phyloP scores from a whole-genome alignment of 2,113 vertebrate species.

The Dasyornis broadbenti region DNA sequence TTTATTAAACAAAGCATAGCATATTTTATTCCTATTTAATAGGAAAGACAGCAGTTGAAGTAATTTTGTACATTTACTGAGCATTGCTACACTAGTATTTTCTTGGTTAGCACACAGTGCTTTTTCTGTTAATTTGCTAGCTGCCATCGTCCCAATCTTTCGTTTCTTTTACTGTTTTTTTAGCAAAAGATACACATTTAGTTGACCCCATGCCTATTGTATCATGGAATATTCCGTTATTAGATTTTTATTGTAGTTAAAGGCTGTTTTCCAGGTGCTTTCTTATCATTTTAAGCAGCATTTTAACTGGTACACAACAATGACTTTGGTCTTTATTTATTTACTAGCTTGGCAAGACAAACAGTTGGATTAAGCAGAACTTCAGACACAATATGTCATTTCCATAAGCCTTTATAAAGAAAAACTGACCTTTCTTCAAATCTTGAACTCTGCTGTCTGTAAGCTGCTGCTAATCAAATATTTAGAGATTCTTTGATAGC shows the following conservation, averaged over 20 bases:
- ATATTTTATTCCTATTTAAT: background rate
- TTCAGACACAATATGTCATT: background rate
- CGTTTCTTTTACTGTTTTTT: background rate
- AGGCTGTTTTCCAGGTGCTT: conserved; percentile 20
- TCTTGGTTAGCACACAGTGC: background rate
- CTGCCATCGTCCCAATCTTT: background rate
- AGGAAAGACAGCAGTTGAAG: background rate
- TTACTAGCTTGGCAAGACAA: conserved; percentile 13
- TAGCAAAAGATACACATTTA: background rate
- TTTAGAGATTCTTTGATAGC: conserved; percentile 44
- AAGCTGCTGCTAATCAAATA: conserved; percentile 57
- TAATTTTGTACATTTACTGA: background rate
- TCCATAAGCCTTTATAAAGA: background rate
- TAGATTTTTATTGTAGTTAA: background rate
- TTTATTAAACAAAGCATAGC: background rate
- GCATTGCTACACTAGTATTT: background rate
- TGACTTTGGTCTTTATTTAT: conserved; percentile 34
- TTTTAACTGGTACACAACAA: background rate
- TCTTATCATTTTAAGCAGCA: background rate
- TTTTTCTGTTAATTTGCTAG: background rate
- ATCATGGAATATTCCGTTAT: background rate
- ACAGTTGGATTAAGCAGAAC: background rate
- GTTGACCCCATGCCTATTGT: background rate
- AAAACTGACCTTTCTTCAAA: conserved; percentile 19
- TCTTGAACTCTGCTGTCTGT: background rate